These are phyloP conservation scores for Crotalus tigris DNA, from an alignment of 2,113 vertebrate species.

Conservation along the genomic window DNA sequence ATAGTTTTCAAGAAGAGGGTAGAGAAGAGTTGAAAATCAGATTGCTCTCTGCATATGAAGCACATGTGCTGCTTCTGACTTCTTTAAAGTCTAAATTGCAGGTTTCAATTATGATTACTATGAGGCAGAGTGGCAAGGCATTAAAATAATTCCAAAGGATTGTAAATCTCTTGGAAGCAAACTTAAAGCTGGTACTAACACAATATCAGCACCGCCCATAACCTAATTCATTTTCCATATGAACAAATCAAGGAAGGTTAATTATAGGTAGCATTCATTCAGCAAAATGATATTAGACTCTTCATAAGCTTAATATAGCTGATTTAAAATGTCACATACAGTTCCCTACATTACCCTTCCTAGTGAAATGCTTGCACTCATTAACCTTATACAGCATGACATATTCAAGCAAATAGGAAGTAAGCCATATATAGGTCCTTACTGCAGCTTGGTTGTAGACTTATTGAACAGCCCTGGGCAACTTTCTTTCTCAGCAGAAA, in stretches of 20 bases:
- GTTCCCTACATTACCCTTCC: background rate
- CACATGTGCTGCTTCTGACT: constrained; percentile 64
- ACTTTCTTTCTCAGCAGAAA: background rate
- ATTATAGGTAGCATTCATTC: constrained; percentile 38
- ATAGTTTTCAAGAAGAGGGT: background rate
- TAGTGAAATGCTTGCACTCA: background rate
- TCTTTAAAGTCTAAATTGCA: constrained; percentile 64
- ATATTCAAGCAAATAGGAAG: background rate
- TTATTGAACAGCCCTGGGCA: too few species aligned
- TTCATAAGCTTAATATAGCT: constrained; percentile 35
- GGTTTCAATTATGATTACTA: constrained; percentile 50
- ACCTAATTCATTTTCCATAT: background rate
- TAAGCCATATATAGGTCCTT: background rate
- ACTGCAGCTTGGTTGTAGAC: background rate
- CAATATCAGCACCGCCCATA: constrained; percentile 6
- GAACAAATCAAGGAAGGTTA: constrained; percentile 41
- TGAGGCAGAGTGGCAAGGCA: constrained; percentile 27
- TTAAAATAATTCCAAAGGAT: constrained; percentile 43
- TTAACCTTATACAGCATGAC: background rate
- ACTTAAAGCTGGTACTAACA: background rate
- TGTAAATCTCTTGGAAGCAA: constrained; percentile 43
- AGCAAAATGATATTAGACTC: constrained; percentile 34
- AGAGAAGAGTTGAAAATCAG: constrained; percentile 63
- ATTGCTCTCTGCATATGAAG: constrained; percentile 62
- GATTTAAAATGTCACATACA: constrained; percentile 8